Conservation (phyloP, 2,113 vertebrate species). For the Charina bottae region DNA sequence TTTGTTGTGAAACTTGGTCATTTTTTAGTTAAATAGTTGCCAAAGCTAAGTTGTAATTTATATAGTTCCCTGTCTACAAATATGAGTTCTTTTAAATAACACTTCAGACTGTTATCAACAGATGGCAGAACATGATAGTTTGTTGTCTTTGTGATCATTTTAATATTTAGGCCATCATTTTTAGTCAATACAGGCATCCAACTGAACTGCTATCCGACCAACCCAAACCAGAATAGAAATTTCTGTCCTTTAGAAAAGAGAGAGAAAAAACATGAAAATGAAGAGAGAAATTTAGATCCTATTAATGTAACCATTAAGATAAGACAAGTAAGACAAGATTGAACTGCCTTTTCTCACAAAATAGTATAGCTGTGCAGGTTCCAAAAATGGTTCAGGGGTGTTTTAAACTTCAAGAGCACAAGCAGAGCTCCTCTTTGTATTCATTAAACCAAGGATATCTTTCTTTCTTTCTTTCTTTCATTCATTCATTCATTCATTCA, state of each 20-base stretch:
- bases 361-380: not conserved
- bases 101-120: constrained; percentile 47
- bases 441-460: not conserved
- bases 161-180: constrained; percentile 38
- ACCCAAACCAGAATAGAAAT: constrained; percentile 18
- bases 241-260: not conserved
- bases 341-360: not conserved
- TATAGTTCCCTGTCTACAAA: constrained; percentile 42
- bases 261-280: not conserved
- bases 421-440: not conserved
- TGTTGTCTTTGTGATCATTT: constrained; percentile 22
- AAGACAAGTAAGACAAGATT: constrained; percentile 3
- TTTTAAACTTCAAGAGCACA: not conserved
- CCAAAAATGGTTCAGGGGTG: not conserved
- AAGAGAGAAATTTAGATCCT: not conserved
- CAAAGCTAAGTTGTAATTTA: constrained; percentile 46
- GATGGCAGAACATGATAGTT: constrained; percentile 29
- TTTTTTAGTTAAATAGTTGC: constrained; percentile 36
- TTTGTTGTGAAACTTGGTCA: constrained; percentile 56
- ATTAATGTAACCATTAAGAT: not conserved
- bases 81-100: constrained; percentile 30
- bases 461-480: not conserved
- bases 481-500: too few species aligned
- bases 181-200: constrained; percentile 30
- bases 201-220: constrained; percentile 12